Evolutionary conservation across 2,888 invertebrate genomes (phyloP), one percentile per base, ranked within the genome.

Genomic region (Eremobia ochroleuca): DNA sequence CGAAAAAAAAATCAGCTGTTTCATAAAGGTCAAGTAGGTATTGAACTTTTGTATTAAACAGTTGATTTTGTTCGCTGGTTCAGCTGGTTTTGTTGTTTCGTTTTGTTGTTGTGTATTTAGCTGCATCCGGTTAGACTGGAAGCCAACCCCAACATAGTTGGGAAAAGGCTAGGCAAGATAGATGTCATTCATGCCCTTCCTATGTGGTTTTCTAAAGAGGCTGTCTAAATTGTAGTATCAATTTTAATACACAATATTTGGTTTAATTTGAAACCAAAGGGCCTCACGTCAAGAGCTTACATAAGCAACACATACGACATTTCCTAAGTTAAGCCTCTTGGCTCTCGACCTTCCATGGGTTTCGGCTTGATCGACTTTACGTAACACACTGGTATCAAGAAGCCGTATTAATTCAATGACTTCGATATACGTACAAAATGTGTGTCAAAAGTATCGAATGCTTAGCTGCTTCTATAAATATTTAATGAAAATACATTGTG

Each of bases 331-430:
- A 87, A 85, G 79, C 82, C 76, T 68, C 43, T 15, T 40, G 40
- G n/a, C 18, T 62, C 25, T 49, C 76, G 82, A 79, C 87, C 86
- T 87, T 78, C 76, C 34, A 59, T 73, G 78, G 85, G 85, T 86
- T 86, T 87, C 76, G 81, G 66, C 68, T 70, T 76, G 46, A 69
- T 55, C 61, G 66, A 67, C 67, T 76, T 85, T 79, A 87, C 75
- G 75, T 79, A 87, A 87, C 73, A 31, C 34, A 68, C 46, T 31
- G 58, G 74, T 79, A 68, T 87, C 55, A 31, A n/a, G 86, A 87
- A 86, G 86, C 86, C 86, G 3, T 78, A 79, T 13, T 69, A 74
- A 68, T 79, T 87, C 65, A 82, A 75, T 85, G 73, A 73, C 65
- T 62, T 77, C n/a, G 46, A 58, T 31, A 43, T 15, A 69, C 11